Evolutionary conservation across 1,140 invertebrate species (phyloP), one percentile per base, ranked within the genome.

Genomic region (Drosophila truncata): DNA sequence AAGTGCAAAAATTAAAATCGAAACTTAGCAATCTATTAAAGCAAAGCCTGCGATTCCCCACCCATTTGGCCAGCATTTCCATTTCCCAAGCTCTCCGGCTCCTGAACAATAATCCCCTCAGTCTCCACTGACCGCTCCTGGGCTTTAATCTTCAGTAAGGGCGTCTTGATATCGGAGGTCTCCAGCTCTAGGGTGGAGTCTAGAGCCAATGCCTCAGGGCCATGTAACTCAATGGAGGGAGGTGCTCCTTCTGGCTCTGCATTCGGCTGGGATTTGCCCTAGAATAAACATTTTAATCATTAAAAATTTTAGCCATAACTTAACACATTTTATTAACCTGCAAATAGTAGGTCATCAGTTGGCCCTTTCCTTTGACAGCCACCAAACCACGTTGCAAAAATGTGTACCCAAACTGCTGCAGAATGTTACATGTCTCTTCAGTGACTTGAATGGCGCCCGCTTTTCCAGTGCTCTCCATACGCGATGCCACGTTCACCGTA

Each of bases 391-490:
- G 95, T 86, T 98, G 97, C 91, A 98, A 97, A 93, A 99, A 99
- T 46, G 95, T 96, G 91, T 97, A 99, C 4, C 97, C 97, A 91
- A 98, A 99, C 42, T 95, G 94, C 87, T 97, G 95, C 3, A 99
- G 93, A 77, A 99, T 98, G 67, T 95, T 94, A 76, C 96, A 96
- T 0, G 98, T 99, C 92, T 99, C 98, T 92, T 98, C 97, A 0
- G 98, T 98, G 14, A 99, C 97, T 97, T 99, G 98, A 82, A 99
- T 98, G 73, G 96, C 97, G 10, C 97, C 98, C 66, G 98, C 97
- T 94, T 98, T 98, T 27, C 98, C 98, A 2, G 98, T 99, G 91
- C 97, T 98, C 92, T 99, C 98, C 98, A 99, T 99, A 60, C 98
- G 94, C 1, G 97, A 98, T 5, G 98, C 98, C 1, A 99, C 98